Conservation (phyloP, 2,113 vertebrate species). For the Psephotus haematonotus region DNA sequence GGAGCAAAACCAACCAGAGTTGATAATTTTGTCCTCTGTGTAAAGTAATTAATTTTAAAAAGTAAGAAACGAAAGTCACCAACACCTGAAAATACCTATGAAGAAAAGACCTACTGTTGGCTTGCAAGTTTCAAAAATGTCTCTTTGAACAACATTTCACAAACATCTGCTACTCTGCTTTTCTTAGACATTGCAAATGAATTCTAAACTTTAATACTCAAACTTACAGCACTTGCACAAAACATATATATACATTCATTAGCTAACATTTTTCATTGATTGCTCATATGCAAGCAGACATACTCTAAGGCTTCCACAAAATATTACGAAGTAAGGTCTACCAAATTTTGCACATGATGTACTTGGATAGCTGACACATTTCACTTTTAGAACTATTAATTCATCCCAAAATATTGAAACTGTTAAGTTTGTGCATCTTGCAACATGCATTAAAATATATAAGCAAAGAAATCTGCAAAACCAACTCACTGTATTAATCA, state of each 20-base stretch:
- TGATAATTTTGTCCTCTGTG: neutral
- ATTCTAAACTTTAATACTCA: neutral
- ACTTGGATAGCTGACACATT: neutral
- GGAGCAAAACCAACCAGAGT: neutral
- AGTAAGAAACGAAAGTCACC: neutral
- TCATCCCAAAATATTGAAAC: neutral
- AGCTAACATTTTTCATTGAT: neutral
- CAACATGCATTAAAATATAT: neutral
- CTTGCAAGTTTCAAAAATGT: neutral
- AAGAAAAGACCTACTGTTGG: neutral
- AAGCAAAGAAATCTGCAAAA: neutral
- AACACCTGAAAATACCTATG: neutral
- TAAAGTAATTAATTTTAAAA: neutral
- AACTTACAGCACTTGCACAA: neutral
- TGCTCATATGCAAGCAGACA: neutral
- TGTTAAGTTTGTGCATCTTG: neutral
- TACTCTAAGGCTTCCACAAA: neutral
- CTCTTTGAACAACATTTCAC: neutral
- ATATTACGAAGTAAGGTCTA: neutral
- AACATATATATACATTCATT: neutral
- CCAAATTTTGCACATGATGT: neutral
- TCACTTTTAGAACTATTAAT: neutral
- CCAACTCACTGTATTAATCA: neutral
- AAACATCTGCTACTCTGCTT: neutral
- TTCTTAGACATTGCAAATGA: neutral